Conservation (phyloP, 2,113 vertebrate species). For the Eudyptes chrysolophus region DNA sequence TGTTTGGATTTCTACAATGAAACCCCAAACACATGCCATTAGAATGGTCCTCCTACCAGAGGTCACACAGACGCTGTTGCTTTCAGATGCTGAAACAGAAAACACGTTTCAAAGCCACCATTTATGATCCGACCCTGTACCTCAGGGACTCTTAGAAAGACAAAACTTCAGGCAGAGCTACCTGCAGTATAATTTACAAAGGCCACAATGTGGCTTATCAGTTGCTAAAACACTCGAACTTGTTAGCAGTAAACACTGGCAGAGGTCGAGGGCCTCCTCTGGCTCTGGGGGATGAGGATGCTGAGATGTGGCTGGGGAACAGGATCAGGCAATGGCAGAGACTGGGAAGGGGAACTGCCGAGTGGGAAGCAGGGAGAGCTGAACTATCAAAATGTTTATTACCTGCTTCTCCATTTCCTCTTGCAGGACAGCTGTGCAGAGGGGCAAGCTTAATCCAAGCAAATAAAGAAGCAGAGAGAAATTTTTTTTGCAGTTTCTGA, state of each 20-base stretch:
- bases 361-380: neutral
- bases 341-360: neutral
- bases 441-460: neutral
- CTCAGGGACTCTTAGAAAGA: neutral
- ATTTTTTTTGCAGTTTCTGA: neutral
- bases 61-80: neutral
- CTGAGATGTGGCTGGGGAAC: neutral
- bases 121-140: neutral
- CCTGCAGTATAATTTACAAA: neutral
- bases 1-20: neutral
- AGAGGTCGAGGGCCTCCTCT: neutral
- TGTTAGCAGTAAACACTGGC: neutral
- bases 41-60: neutral
- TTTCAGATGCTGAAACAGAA: neutral
- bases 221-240: neutral
- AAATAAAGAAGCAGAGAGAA: neutral
- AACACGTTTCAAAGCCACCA: neutral
- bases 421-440: neutral
- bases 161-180: neutral
- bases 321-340: neutral
- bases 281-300: neutral
- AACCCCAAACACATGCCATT: rapidly evolving
- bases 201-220: neutral
- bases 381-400: neutral
- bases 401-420: neutral